Base-by-base conservation (phyloP, 2,888 invertebrate genomes). In the Drosophila seclusa region DNA sequence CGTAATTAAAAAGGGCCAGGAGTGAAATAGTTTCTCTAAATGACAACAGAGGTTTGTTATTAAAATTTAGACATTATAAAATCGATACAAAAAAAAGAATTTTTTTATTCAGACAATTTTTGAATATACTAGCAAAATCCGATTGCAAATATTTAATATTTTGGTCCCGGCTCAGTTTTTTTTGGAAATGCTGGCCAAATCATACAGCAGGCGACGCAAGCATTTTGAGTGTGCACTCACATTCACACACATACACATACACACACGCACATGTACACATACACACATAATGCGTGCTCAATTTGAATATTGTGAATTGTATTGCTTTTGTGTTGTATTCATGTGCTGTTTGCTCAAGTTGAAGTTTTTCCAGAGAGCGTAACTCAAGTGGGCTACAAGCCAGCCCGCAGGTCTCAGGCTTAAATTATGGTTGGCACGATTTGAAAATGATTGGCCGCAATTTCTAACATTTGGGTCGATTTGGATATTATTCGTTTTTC, bases 261-360 rank as follows among this genome's bases (percentile, higher is more conserved):
- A 7, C 42, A 6, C 42, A 13, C 21, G 4, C 13, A 45, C 13
- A 13, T 21, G 6, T 11, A 6, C 13, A 13, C 42, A 42, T 7
- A 42, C 2, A 45, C 16, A 24, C 45, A 45, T 45, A 45, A 45
- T 24, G 13, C 45, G 45, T 45, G 45, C 45, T 45, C 45, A 45
- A 45, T 45, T 45, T 45, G 45, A 45, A 45, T 45, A 45, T 24
- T 45, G 45, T 45, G 45, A 45, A 45, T 45, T 45, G 45, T 45
- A 45, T 45, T 45, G 45, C 45, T 16, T 16, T 45, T 45, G 21
- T 45, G 24, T 45, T 24, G 24, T 45, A 24, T 45, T 45, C 45
- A 45, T 45, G 57, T 31, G 57, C 38, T 58, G 42, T 40, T 58
- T 24, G 45, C 45, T 24, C 45, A 45, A 45, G 16, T 45, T 45